Conservation (phyloP, 2,797 vertebrate species). For the Gouania willdenowi region DNA sequence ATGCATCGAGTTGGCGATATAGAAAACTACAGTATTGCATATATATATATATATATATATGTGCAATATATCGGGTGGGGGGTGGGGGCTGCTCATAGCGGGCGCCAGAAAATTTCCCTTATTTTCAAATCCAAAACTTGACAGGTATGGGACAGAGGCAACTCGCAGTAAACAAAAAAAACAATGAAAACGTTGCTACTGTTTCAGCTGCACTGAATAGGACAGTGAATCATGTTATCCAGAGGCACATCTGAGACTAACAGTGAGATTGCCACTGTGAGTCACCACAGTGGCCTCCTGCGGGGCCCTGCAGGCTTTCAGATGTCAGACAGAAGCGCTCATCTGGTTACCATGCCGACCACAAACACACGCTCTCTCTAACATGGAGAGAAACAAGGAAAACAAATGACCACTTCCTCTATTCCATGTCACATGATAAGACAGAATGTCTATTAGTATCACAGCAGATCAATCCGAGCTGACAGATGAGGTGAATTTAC, state of each 20-base stretch:
- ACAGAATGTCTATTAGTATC: constrained; percentile 50
- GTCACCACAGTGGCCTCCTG: constrained; percentile 1
- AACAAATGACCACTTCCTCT: background rate
- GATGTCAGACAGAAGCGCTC: constrained; percentile 16
- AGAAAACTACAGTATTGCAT: no score
- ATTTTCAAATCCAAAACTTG: no score
- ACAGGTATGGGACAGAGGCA: no score
- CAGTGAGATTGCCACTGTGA: constrained; percentile 15
- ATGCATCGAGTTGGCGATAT: no score
- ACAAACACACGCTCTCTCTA: constrained; percentile 8
- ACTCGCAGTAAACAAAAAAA: background rate
- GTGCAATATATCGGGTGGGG: no score
- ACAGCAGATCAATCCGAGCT: constrained; percentile 30
- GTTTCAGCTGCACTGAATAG: constrained; percentile 19
- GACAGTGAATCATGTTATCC: constrained; percentile 14
- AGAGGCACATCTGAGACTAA: constrained; percentile 12
- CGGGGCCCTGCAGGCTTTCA: constrained; percentile 12
- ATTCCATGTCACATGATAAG: constrained; percentile 24
- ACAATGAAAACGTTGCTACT: background rate
- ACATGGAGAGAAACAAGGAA: background rate
- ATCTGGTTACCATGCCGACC: constrained; percentile 5
- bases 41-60: no score
- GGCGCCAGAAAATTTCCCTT: no score
- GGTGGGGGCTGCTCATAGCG: no score
- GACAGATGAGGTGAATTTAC: constrained; percentile 41